Base-by-base conservation (phyloP, 2,888 invertebrate species). In the Phlogophora meticulosa region DNA sequence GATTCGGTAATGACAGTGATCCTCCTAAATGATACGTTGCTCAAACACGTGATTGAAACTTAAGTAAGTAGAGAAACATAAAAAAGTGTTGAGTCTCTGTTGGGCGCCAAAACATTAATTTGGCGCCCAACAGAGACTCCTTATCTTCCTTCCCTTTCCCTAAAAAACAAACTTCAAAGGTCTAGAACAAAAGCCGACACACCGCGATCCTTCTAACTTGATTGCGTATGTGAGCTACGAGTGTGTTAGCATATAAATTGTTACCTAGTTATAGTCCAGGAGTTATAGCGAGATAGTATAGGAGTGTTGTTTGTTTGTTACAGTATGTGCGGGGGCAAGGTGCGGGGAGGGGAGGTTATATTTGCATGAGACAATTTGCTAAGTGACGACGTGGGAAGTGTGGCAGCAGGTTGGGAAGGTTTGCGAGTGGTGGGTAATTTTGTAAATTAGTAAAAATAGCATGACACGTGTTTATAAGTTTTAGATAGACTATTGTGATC, bases 341-440 rank as follows among this genome's bases (percentile, higher is more conserved):
- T n/a, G n/a, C n/a, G 55, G 53, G 53, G 48, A 32, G 53, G 42
- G 53, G 40, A 46, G 40, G 38, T 24, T 48, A 69, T 76, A 86
- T 87, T 85, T 86, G 84, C 87, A 86, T 87, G 82, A 84, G 70
- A 83, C 78, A 86, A 86, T 85, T 80, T 80, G 72, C 80, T 84
- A 85, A 86, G 85, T 87, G 85, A 81, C 72, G 75, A 69, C 61
- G 60, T 68, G 70, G 67, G 70, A 75, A 66, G 46, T 55, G 48
- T 66, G 72, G 56, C 49, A 59, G 40, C 42, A 48, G 55, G 32
- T 42, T 48, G 2, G 5, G 24, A 45, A 32, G 15, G 17, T 24
- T 49, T 15, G 22, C 7, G 10, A 32, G 7, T 70, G 5, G 32
- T 56, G 38, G 7, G 1, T 17, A 20, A 34, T 22, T 17, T 17